Evolutionary conservation across 2,797 vertebrate genomes (phyloP), one percentile per base, ranked within the genome.

Genomic region (Acipenser transmontanus): DNA sequence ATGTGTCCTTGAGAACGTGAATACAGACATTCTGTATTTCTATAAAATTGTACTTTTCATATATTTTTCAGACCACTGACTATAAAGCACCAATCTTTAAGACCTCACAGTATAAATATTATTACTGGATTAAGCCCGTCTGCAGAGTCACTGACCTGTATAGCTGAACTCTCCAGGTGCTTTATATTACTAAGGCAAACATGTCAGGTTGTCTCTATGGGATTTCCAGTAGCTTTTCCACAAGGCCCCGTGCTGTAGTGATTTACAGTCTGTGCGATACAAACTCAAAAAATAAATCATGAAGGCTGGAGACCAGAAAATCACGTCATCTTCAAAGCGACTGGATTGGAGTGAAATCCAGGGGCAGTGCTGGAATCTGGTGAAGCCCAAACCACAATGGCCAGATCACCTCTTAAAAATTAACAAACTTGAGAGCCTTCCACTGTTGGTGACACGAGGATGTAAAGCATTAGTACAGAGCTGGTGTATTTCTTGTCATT

Each of bases 201-300:
- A 14, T 70, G 48, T 50, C 7, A 14, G 51, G n/a, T 47, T 7
- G 47, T 52, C 60, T 60, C 54, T 52, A 50, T 59, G 69, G 69
- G 69, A 70, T 56, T 63, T 70, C 69, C 60, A 62, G 69, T 66
- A 70, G 69, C 62, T 69, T 57, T 8, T 59, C 34, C 54, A 13
- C 50, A 11, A 48, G 61, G 9, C 34, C 50, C 67, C 47, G 49
- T 52, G 14, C 57, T 13, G 68, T 34, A 20, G 64, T 62, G 68
- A 70, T 70, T 70, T 62, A 68, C 67, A 59, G 50, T 14, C 49
- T 17, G 50, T 48, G 50, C 17, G 11, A 63, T 64, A 62, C 68
- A 65, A 64, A 61, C 62, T 48, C 61, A 8, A 69, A 61, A 65
- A 54, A 61, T 63, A 59, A 62, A 65, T 59, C 48, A 57, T n/a